These are phyloP conservation scores for Diabrotica balteata DNA, from an alignment of 2,888 invertebrate genomes.

Conservation along the genomic window DNA sequence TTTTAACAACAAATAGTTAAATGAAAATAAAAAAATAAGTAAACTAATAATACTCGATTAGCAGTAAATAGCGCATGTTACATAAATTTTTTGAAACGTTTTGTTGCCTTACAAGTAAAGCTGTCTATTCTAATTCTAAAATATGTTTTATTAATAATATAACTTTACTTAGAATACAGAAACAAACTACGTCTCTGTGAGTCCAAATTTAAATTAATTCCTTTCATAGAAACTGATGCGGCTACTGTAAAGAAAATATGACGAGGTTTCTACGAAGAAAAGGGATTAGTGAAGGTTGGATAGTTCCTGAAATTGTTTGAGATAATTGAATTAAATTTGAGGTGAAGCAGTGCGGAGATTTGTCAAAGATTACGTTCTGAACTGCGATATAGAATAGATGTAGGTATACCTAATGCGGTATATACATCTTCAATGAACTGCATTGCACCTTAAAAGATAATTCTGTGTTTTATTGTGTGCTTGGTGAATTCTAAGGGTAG, in stretches of 20 bases:
- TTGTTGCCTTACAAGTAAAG: too few species aligned
- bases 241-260: constrained; percentile 14
- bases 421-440: constrained; percentile 4
- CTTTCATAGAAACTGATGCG: constrained; percentile 15
- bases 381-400: constrained; percentile 10
- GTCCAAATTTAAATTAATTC: constrained; percentile 10
- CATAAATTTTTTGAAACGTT: too few species aligned
- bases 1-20: too few species aligned
- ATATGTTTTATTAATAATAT: too few species aligned
- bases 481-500: too few species aligned
- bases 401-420: constrained; percentile 10
- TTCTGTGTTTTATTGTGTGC: too few species aligned
- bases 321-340: constrained; percentile 18
- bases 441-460: not conserved
- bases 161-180: too few species aligned
- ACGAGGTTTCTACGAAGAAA: constrained; percentile 12
- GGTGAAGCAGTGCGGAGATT: constrained; percentile 12
- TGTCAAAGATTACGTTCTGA: constrained; percentile 16
- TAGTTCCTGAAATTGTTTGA: constrained; percentile 20
- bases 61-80: too few species aligned
- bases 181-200: not conserved
- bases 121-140: too few species aligned
- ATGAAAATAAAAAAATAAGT: too few species aligned
- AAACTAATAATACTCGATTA: too few species aligned
- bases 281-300: constrained; percentile 14